Conservation (phyloP, 2,888 invertebrate genomes). For the Apamea crenata region DNA sequence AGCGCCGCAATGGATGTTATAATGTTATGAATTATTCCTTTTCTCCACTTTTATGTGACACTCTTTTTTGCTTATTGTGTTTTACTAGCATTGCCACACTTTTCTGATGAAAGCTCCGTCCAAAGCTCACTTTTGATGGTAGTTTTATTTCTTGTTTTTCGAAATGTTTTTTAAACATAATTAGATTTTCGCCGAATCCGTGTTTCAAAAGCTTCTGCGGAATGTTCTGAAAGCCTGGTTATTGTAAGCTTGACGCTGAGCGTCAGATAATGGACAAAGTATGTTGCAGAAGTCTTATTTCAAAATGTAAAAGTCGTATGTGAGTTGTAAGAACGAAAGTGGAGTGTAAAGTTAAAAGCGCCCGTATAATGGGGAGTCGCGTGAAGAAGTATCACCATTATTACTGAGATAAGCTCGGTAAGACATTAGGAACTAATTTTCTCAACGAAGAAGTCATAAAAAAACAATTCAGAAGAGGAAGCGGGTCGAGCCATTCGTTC, state of each 20-base stretch:
- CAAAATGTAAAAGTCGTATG: constrained; percentile 34
- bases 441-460: constrained; percentile 59
- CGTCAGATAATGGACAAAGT: constrained; percentile 26
- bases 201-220: constrained; percentile 26
- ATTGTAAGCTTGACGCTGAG: constrained; percentile 1
- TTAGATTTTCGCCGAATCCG: constrained; percentile 36
- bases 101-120: constrained; percentile 29
- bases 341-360: constrained; percentile 45
- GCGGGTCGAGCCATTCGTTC: constrained; percentile 54
- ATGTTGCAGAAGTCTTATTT: constrained; percentile 21
- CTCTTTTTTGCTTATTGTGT: constrained; percentile 55
- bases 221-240: constrained; percentile 11
- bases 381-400: constrained; percentile 48
- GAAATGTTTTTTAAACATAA: constrained; percentile 35
- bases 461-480: constrained; percentile 47
- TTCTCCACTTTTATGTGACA: constrained; percentile 68
- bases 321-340: constrained; percentile 23
- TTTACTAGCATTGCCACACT: constrained; percentile 33
- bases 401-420: constrained; percentile 55
- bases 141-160: constrained; percentile 27
- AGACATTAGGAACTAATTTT: constrained; percentile 58
- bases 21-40: constrained; percentile 78
- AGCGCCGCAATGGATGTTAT: constrained; percentile 71
- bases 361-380: constrained; percentile 44
- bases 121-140: constrained; percentile 27